A percentile compares a stretch with the other conserved stretches of the same genome.
These are phyloP conservation scores for Acronicta aceris DNA, from an alignment of 2,888 invertebrate genomes.

Conservation along the genomic window DNA sequence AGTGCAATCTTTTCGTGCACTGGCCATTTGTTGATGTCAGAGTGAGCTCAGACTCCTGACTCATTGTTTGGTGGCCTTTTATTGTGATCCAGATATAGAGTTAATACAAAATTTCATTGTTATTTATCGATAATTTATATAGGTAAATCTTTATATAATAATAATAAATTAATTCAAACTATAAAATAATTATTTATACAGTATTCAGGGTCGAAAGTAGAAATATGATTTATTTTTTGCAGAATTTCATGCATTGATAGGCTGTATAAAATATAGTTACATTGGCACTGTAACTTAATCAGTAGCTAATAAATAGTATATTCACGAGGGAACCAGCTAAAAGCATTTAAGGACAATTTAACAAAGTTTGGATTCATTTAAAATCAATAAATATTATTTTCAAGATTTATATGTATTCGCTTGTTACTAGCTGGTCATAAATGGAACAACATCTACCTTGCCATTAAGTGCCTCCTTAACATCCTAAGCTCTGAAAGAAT, in stretches of 20 bases:
- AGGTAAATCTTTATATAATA: conserved; percentile 5
- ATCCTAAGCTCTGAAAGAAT: conserved; percentile 39
- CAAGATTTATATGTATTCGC: conserved; percentile 3
- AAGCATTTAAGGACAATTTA: conserved; percentile 28
- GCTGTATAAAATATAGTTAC: too few species aligned
- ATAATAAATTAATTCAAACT: background rate
- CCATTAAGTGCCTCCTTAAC: conserved; percentile 56
- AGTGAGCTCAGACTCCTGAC: conserved; percentile 70
- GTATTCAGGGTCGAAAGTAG: too few species aligned
- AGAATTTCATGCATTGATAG: too few species aligned
- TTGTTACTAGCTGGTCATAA: conserved; percentile 22
- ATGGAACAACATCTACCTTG: conserved; percentile 28
- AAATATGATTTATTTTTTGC: too few species aligned
- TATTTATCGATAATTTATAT: conserved; percentile 26
- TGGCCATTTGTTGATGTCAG: conserved; percentile 68
- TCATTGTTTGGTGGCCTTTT: conserved; percentile 58
- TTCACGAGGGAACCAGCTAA: too few species aligned
- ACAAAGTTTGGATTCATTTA: conserved; percentile 33
- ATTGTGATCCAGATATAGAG: conserved; percentile 45
- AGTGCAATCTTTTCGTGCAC: conserved; percentile 60
- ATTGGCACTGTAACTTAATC: too few species aligned
- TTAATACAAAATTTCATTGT: conserved; percentile 26
- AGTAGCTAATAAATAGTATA: too few species aligned
- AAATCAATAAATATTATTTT: conserved; percentile 27
- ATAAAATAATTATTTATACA: too few species aligned